A percentile compares a stretch with the other conserved stretches of the same genome.
Evolutionary conservation across 2,797 vertebrate species (phyloP).

Genomic region (Malurus leucopterus): DNA sequence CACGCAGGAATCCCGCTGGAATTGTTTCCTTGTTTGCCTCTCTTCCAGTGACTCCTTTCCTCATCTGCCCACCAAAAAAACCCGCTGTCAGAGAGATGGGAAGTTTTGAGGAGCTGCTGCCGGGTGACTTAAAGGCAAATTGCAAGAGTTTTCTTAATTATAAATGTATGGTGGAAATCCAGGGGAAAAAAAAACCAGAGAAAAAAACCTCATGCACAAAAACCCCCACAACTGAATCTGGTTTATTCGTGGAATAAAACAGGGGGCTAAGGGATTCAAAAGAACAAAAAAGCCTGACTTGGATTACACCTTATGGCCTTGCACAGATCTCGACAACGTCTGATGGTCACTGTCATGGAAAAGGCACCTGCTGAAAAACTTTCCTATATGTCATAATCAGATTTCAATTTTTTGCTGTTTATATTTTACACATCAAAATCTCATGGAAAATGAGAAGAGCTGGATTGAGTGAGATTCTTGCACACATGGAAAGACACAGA

Average conservation of each 20-base stretch:
- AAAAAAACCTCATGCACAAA: neutral
- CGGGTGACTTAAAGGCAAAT: neutral
- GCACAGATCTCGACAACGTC: accelerated
- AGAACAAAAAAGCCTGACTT: neutral
- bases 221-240: accelerated
- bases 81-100: neutral
- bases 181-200: accelerated
- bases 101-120: neutral
- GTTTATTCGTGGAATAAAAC: neutral
- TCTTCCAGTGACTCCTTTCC: neutral
- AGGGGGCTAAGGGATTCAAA: neutral
- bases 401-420: neutral
- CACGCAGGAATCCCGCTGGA: neutral
- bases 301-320: neutral
- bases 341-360: accelerated
- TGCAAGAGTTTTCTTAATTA: neutral
- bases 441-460: neutral
- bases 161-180: neutral
- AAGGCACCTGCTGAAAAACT: neutral
- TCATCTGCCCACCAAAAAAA: neutral
- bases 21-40: conserved; percentile 16
- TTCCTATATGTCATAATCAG: neutral
- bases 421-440: neutral
- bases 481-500: neutral
- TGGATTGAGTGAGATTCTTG: neutral